Conservation (phyloP, 2,113 vertebrate species). For the Nerophis lumbriciformis region DNA sequence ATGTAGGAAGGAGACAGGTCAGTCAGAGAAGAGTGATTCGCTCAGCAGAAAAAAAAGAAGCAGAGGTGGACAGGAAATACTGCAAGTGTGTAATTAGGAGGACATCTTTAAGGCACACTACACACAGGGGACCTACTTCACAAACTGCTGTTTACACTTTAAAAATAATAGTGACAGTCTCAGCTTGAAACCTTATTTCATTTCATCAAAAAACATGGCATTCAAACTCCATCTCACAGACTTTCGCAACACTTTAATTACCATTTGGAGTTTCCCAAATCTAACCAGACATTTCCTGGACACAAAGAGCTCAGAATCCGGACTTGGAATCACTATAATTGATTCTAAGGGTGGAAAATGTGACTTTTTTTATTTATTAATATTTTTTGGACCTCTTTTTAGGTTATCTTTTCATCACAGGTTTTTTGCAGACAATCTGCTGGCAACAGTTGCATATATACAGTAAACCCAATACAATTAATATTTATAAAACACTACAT, state of each 20-base stretch:
- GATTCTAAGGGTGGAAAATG: neutral
- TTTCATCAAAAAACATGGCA: neutral
- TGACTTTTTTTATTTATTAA: neutral
- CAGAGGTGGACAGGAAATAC: constrained; percentile 53
- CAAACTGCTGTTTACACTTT: no score
- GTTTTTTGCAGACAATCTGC: no score
- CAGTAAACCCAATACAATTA: no score
- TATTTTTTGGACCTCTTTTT: neutral
- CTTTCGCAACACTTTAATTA: neutral
- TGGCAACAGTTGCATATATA: no score
- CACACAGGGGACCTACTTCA: no score
- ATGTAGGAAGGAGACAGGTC: constrained; percentile 22
- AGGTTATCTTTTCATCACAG: no score
- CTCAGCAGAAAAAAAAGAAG: constrained; percentile 55
- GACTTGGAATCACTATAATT: neutral
- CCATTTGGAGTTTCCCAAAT: constrained; percentile 4
- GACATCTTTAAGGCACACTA: constrained; percentile 12
- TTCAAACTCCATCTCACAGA: neutral
- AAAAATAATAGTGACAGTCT: no score
- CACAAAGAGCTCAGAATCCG: neutral
- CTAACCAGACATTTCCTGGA: neutral
- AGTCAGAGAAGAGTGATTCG: constrained; percentile 43
- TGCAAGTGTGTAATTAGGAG: constrained; percentile 54
- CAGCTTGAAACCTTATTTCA: neutral
- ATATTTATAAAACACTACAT: no score